These are phyloP conservation scores for Lacerta bilineata DNA, from an alignment of 2,797 vertebrate species.

Conservation along the genomic window DNA sequence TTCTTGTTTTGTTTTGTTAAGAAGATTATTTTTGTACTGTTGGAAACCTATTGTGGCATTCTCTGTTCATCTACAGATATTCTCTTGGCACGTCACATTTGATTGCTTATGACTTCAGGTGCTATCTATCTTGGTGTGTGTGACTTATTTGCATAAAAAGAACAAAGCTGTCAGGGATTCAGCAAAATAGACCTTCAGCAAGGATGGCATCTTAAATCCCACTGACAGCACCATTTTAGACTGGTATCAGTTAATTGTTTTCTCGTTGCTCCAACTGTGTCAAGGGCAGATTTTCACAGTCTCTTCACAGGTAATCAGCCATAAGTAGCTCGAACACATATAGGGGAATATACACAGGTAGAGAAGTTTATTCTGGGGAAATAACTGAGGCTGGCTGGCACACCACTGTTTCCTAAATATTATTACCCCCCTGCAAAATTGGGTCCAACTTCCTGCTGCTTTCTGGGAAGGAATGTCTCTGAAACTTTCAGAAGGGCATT, in stretches of 20 bases:
- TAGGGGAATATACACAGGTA: background rate
- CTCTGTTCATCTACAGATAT: background rate
- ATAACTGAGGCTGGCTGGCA: background rate
- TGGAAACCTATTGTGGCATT: background rate
- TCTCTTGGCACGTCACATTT: constrained; percentile 24
- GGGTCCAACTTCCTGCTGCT: background rate
- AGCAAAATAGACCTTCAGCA: background rate
- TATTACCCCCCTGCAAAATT: background rate
- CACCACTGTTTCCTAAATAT: background rate
- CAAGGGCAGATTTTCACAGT: background rate
- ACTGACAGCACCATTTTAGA: background rate
- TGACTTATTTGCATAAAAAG: constrained; percentile 22
- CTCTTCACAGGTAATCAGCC: background rate
- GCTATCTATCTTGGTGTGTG: background rate
- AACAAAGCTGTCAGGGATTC: constrained; percentile 3
- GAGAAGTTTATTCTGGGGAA: background rate
- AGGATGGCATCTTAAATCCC: constrained; percentile 18
- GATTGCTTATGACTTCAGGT: constrained; percentile 1
- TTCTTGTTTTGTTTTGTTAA: background rate
- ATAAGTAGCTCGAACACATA: background rate
- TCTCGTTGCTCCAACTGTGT: background rate
- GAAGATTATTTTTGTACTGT: background rate
- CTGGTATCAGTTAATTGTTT: background rate
- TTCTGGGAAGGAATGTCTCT: background rate
- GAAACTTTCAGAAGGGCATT: background rate